These are phyloP conservation scores for Polydrusus cervinus DNA, from an alignment of 2,888 invertebrate genomes.

Conservation along the genomic window DNA sequence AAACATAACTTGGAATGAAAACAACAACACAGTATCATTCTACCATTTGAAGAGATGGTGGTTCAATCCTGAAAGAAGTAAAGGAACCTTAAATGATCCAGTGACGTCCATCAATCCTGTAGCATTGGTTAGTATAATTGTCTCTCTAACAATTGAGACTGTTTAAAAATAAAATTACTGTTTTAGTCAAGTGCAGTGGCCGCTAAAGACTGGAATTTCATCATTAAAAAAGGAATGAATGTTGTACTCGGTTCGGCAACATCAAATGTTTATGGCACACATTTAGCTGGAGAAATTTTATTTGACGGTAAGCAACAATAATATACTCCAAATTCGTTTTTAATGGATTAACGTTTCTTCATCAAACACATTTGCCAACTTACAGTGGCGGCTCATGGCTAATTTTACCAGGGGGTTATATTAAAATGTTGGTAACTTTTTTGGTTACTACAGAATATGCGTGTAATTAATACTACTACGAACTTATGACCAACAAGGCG, in stretches of 20 bases:
- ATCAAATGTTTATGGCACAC: slow-evolving; percentile 76
- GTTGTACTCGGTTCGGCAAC: slow-evolving; percentile 75
- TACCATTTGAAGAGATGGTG: slow-evolving; percentile 79
- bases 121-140: slow-evolving; percentile 79
- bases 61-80: slow-evolving; percentile 79
- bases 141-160: neutral
- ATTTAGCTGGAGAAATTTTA: slow-evolving; percentile 80
- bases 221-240: slow-evolving; percentile 77
- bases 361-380: too few relatives aligned
- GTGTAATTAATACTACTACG: too few relatives aligned
- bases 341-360: too few relatives aligned
- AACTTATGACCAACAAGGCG: too few relatives aligned
- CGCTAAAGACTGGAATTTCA: slow-evolving; percentile 75
- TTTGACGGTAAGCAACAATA: slow-evolving; percentile 75
- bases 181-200: slow-evolving; percentile 77
- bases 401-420: too few relatives aligned
- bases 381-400: too few relatives aligned
- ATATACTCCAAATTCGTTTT: too few relatives aligned
- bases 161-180: neutral
- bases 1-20: slow-evolving; percentile 81
- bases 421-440: too few relatives aligned
- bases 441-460: too few relatives aligned
- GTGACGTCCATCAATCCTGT: slow-evolving; percentile 85
- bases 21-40: slow-evolving; percentile 82
- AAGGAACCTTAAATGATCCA: slow-evolving; percentile 80